These are phyloP conservation scores for Paratilapia polleni DNA, from an alignment of 2,113 vertebrate species.

Conservation along the genomic window DNA sequence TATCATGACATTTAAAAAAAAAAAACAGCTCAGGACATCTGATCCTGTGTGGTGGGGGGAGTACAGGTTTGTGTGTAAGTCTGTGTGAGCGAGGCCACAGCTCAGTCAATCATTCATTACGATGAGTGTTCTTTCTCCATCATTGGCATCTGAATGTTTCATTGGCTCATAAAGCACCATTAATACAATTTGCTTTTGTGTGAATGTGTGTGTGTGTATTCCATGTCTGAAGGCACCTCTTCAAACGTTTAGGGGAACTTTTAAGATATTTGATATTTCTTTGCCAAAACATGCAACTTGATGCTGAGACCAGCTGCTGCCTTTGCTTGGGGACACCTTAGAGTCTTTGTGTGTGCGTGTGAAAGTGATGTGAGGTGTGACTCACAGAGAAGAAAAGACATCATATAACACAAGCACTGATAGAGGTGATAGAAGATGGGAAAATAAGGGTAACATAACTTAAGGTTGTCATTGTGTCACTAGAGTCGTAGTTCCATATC, in stretches of 20 bases:
- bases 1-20: constrained; percentile 47
- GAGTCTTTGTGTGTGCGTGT: constrained; percentile 40
- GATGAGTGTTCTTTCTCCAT: neutral
- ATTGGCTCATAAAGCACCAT: constrained; percentile 11
- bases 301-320: constrained; percentile 55
- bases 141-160: neutral
- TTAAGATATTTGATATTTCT: constrained; percentile 75
- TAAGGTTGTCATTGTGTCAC: no score
- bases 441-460: neutral
- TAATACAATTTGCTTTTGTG: neutral
- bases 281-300: constrained; percentile 45
- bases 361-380: constrained; percentile 38
- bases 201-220: neutral
- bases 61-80: neutral
- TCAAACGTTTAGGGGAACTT: constrained; percentile 63
- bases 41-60: neutral
- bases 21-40: constrained; percentile 36
- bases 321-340: constrained; percentile 53
- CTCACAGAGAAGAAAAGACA: neutral
- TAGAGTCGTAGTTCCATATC: no score
- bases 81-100: neutral
- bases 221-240: constrained; percentile 23
- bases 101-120: constrained; percentile 16
- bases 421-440: neutral
- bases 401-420: neutral